Evolutionary conservation across 2,888 invertebrate species (phyloP), one percentile per base, ranked within the genome.

Genomic region (Sesamia inferens): DNA sequence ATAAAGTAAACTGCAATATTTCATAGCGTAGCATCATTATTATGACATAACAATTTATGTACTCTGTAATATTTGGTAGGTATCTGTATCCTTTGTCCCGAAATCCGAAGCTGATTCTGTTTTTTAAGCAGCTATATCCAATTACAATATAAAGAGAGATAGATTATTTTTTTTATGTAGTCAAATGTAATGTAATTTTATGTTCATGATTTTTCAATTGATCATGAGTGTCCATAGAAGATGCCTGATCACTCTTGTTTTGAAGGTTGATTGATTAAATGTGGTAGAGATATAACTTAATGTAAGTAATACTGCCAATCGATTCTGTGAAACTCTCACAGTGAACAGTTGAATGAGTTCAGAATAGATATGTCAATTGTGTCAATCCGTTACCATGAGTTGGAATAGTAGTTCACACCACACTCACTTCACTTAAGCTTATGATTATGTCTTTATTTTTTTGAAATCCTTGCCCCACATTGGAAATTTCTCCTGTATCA

Each of bases 61-160:
- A 24, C 31, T 31, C 31, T 39, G 19, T 74, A 51, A 48, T 73
- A 65, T 58, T 58, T 75, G 31, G 14, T 48, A 16, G 11, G 22
- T 24, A 14, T 19, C 51, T 19, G n/a, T 13, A 24, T 57, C 65
- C 24, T 57, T 74, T 74, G 57, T 74, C 1, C 48, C 24, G 39
- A 2, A 75, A 22, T 6, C 0, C 16, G 1, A 19, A 5, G 11
- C 6, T 16, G 16, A 31, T 31, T 0, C 24, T 8, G 6, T 73
- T 31, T 59, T 39, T 55, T 13, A 19, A 0, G 13, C 19, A 31
- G 13, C 19, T 7, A 13, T 24, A n/a, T 54, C 11, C 14, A 39
- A 39, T 62, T n/a, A 24, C 16, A 19, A 13, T 16, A 7, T 44
- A 44, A 11, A 2, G 44, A 57, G 16, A n/a, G 3, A 47, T 16